Evolutionary conservation across 2,797 vertebrate genomes (phyloP).

Genomic region (Poeciliopsis paucimaculata): DNA sequence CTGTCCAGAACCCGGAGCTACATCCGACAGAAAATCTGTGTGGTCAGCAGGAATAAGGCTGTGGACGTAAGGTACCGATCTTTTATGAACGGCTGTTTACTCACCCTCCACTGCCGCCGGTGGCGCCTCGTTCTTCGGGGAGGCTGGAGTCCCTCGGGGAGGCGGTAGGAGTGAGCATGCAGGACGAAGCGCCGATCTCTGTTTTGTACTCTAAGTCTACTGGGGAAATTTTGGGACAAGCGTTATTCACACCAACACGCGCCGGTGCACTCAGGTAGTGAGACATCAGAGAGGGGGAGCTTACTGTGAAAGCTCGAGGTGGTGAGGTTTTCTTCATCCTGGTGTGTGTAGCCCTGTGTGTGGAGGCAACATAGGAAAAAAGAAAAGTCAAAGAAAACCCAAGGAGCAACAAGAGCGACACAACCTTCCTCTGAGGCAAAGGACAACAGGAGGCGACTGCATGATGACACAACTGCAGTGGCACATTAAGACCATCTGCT

Average conservation of each 20-base stretch:
- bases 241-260: not conserved
- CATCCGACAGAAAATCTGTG: not conserved
- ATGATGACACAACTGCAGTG: constrained; percentile 24
- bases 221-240: constrained; percentile 11
- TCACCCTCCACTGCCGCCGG: constrained; percentile 73
- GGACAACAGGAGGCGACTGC: constrained; percentile 14
- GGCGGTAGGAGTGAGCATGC: constrained; percentile 82
- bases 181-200: constrained; percentile 78
- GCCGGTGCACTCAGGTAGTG: not conserved
- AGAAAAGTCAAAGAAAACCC: constrained; percentile 15
- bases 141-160: constrained; percentile 73
- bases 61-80: not conserved
- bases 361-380: constrained; percentile 4
- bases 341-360: constrained; percentile 40
- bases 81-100: constrained; percentile 12
- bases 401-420: not conserved
- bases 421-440: constrained; percentile 20
- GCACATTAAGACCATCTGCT: constrained; percentile 34
- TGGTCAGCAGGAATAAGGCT: not conserved
- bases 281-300: constrained; percentile 33
- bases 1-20: not conserved
- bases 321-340: constrained; percentile 35
- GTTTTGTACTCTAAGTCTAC: constrained; percentile 66
- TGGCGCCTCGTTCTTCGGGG: constrained; percentile 75
- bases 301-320: constrained; percentile 60